phyloP scores from a whole-genome alignment of 2,797 vertebrate species.

The Nyctibius grandis region DNA sequence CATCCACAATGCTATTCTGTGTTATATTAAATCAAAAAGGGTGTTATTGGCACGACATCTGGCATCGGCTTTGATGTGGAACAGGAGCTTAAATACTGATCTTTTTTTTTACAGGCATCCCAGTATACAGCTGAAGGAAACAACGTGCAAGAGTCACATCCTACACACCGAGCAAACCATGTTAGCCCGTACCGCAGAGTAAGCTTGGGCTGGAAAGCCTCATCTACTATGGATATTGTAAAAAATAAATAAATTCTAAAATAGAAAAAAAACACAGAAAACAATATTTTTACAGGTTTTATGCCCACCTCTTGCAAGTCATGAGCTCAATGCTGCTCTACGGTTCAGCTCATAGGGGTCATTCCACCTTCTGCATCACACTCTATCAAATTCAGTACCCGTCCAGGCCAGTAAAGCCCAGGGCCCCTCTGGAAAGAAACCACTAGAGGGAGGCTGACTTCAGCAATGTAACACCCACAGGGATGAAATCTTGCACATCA shows the following conservation, averaged over 20 bases:
- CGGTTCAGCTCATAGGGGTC: not conserved
- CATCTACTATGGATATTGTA: not conserved
- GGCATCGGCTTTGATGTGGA: constrained; percentile 13
- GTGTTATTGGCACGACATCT: constrained; percentile 39
- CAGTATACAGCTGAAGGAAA: constrained; percentile 7
- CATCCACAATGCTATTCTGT: not conserved
- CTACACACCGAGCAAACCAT: not conserved
- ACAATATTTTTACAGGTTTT: not conserved
- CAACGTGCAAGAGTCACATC: not conserved
- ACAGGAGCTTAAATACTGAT: constrained; percentile 13
- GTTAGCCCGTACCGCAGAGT: not conserved
- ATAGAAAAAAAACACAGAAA: not conserved
- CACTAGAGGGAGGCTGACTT: constrained; percentile 64
- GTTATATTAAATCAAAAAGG: not conserved
- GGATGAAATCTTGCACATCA: not conserved
- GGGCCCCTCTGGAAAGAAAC: constrained; percentile 29
- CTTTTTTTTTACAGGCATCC: not conserved
- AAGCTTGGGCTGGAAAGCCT: not conserved
- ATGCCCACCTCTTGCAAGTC: not conserved
- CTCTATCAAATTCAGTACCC: not conserved
- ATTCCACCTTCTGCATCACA: not conserved
- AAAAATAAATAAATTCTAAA: not conserved
- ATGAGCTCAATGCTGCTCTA: not conserved
- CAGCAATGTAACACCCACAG: constrained; percentile 7
- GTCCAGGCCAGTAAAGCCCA: not conserved